Conservation (phyloP, 2,888 invertebrate genomes). For the Xestia ashworthii region DNA sequence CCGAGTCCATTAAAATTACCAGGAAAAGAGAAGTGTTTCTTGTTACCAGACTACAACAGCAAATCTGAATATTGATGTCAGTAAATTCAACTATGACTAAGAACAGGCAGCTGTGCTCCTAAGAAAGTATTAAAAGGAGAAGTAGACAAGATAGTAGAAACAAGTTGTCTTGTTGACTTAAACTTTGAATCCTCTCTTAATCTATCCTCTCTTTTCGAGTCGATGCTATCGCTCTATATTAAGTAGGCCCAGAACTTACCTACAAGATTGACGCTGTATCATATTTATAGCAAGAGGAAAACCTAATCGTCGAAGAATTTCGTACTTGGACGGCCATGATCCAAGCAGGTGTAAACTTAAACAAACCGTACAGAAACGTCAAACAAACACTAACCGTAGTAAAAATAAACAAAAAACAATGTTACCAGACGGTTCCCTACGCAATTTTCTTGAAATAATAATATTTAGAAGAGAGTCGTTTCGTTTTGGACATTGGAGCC, state of each 20-base stretch:
- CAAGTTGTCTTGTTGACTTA: background rate
- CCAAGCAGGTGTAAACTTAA: slow-evolving; percentile 48
- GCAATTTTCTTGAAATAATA: slow-evolving; percentile 18
- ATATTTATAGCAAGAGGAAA: slow-evolving; percentile 33
- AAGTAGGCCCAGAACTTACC: background rate
- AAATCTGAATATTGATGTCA: too few species aligned
- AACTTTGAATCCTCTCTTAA: background rate
- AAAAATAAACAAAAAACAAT: slow-evolving; percentile 54
- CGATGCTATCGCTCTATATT: background rate
- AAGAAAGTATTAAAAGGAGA: background rate
- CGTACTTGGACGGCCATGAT: slow-evolving; percentile 58
- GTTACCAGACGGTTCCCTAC: slow-evolving; percentile 24
- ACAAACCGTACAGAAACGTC: slow-evolving; percentile 28
- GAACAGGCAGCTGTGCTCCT: background rate
- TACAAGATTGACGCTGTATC: background rate
- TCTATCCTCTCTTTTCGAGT: background rate
- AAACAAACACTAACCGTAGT: slow-evolving; percentile 48
- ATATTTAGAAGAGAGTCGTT: background rate
- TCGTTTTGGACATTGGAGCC: background rate
- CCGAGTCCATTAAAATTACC: too few species aligned
- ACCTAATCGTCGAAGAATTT: slow-evolving; percentile 41
- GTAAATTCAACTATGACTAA: background rate
- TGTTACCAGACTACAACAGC: too few species aligned
- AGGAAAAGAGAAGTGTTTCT: too few species aligned
- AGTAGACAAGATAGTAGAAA: background rate